phyloP scores from a whole-genome alignment of 2,113 vertebrate genomes.

The Tilapia sparmanii region DNA sequence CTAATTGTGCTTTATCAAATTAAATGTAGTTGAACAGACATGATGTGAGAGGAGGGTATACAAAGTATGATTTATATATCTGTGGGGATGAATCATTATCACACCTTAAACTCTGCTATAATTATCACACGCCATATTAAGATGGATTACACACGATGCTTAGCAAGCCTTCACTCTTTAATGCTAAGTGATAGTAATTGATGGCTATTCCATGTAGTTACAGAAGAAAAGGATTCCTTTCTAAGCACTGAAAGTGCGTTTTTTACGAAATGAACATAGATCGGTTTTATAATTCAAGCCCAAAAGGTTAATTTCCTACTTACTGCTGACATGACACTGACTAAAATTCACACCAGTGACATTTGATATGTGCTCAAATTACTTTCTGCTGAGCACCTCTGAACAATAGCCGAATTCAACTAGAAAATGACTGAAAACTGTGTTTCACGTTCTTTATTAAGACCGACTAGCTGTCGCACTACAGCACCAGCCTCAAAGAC shows the following conservation, averaged over 20 bases:
- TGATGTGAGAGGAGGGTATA: conserved; percentile 41
- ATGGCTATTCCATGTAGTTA: conserved; percentile 25
- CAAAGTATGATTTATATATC: conserved; percentile 57
- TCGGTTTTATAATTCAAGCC: conserved; percentile 2
- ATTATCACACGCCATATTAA: conserved; percentile 42
- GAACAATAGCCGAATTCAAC: conserved; percentile 9
- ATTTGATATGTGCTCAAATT: conserved; percentile 37
- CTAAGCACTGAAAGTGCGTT: not conserved
- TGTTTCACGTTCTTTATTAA: not conserved
- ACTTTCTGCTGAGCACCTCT: conserved; percentile 14
- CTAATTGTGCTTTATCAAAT: conserved; percentile 53
- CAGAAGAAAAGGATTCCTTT: conserved; percentile 12
- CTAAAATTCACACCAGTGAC: conserved; percentile 38
- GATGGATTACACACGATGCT: conserved; percentile 45
- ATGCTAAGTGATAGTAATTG: conserved; percentile 36
- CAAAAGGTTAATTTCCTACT: conserved; percentile 51
- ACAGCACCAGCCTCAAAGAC: not conserved
- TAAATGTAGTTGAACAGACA: conserved; percentile 39
- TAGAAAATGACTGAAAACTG: not conserved
- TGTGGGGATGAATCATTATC: conserved; percentile 46
- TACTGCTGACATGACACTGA: conserved; percentile 23
- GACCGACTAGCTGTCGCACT: not conserved
- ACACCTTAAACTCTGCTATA: conserved; percentile 28
- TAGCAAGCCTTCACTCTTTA: conserved; percentile 10
- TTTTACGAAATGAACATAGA: conserved; percentile 9